Evolutionary conservation across 2,888 invertebrate species (phyloP).

Genomic region (Caenorhabditis doughertyi): DNA sequence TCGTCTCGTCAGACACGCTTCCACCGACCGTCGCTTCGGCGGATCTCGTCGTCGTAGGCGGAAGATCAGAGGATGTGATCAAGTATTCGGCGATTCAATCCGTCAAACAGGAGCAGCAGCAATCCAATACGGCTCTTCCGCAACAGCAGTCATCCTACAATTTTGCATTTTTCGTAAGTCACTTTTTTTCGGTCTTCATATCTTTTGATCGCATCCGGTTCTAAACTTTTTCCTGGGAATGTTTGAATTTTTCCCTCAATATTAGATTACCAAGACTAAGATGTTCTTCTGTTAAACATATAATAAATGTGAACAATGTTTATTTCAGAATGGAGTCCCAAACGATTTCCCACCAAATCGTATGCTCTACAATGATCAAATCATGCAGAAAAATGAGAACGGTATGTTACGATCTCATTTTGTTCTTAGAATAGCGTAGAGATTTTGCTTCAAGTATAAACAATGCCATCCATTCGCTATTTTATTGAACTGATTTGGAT

Average conservation of each 20-base stretch:
- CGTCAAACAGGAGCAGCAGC: conserved; percentile 56
- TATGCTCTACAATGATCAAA: conserved; percentile 66
- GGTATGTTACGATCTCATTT: conserved; percentile 19
- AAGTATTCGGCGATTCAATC: conserved; percentile 56
- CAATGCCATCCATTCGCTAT: too few relatives aligned
- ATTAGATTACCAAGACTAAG: too few relatives aligned
- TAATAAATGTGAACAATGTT: too few relatives aligned
- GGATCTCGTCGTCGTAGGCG: conserved; percentile 47
- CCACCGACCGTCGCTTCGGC: conserved; percentile 45
- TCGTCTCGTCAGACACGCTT: conserved; percentile 60
- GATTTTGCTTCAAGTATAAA: too few relatives aligned
- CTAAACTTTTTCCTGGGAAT: too few relatives aligned
- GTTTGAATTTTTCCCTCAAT: too few relatives aligned
- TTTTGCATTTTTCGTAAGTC: conserved; percentile 63
- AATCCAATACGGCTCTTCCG: conserved; percentile 52
- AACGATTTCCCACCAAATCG: conserved; percentile 62
- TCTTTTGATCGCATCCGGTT: too few relatives aligned
- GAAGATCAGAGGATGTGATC: conserved; percentile 57
- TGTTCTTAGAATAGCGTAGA: too few relatives aligned
- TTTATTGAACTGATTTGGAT: too few relatives aligned
- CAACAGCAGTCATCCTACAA: conserved; percentile 25
- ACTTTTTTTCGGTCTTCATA: too few relatives aligned
- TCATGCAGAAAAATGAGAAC: conserved; percentile 59
- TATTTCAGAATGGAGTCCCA: conserved; percentile 71
- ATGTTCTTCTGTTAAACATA: too few relatives aligned